Conservation (phyloP, 2,113 vertebrate species). For the Rhinoptilus africanus region DNA sequence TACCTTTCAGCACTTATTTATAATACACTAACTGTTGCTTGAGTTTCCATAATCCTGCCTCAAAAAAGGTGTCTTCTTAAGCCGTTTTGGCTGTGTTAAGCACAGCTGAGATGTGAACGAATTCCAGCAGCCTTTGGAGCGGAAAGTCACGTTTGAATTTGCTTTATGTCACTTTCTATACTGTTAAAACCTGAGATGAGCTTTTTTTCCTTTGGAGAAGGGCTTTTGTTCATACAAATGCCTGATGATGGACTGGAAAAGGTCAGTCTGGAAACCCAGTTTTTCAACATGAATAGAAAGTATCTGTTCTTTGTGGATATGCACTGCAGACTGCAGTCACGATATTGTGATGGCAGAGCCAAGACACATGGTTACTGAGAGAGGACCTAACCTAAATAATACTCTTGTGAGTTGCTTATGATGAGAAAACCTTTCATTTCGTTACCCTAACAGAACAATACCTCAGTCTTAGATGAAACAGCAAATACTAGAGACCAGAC, state of each 20-base stretch:
- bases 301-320: neutral
- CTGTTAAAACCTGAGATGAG: neutral
- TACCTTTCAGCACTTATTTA: neutral
- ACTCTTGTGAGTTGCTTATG: neutral
- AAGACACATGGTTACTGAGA: neutral
- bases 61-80: neutral
- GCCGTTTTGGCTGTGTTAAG: neutral
- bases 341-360: neutral
- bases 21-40: neutral
- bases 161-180: neutral
- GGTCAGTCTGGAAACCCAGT: neutral
- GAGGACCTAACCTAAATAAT: neutral
- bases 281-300: neutral
- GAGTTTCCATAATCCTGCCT: neutral
- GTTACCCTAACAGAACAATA: neutral
- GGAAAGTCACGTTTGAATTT: neutral
- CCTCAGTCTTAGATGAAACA: neutral
- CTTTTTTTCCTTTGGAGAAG: neutral
- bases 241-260: neutral
- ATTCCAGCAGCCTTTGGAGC: neutral
- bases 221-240: neutral
- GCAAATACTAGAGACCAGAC: neutral
- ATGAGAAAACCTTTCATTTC: neutral
- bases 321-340: neutral
- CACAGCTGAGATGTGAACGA: neutral